Percentiles rank a stretch among this genome's conserved stretches.
phyloP scores from a whole-genome alignment of 1,140 invertebrate species.

The Arctopsyche grandis region DNA sequence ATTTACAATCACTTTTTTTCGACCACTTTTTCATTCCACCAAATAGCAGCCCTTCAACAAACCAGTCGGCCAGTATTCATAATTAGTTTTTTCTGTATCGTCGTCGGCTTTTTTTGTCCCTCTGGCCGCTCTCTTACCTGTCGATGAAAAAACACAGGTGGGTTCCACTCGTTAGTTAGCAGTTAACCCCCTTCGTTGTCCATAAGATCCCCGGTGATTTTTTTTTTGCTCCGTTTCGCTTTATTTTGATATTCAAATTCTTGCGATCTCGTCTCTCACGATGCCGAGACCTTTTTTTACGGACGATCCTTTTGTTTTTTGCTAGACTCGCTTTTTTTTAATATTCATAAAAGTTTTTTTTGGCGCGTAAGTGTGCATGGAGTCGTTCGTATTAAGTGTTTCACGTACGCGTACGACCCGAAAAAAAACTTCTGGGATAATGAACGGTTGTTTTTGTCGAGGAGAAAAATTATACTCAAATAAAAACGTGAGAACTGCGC shows the following conservation, averaged over 20 bases:
- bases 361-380: not conserved
- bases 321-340: conserved; percentile 7
- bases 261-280: conserved; percentile 33
- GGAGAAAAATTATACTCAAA: conserved; percentile 5
- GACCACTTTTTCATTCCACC: not conserved
- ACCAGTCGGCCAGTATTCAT: conserved; percentile 50
- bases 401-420: not conserved
- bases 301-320: conserved; percentile 45
- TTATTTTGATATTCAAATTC: conserved; percentile 51
- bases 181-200: conserved; percentile 38
- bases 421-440: not conserved
- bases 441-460: conserved; percentile 10
- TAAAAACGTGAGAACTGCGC: conserved; percentile 46
- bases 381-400: conserved; percentile 1
- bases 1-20: conserved; percentile 16
- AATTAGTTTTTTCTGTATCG: conserved; percentile 50
- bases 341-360: conserved; percentile 31
- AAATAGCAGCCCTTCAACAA: not conserved
- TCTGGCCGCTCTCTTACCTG: conserved; percentile 45
- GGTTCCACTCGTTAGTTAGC: conserved; percentile 32
- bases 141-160: conserved; percentile 50
- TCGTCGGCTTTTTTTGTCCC: conserved; percentile 25
- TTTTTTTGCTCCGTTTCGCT: not conserved
- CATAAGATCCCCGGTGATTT: conserved; percentile 31
- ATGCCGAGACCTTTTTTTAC: conserved; percentile 38